Base-by-base conservation (phyloP, 2,888 invertebrate genomes). In the Alsophila aescularia region DNA sequence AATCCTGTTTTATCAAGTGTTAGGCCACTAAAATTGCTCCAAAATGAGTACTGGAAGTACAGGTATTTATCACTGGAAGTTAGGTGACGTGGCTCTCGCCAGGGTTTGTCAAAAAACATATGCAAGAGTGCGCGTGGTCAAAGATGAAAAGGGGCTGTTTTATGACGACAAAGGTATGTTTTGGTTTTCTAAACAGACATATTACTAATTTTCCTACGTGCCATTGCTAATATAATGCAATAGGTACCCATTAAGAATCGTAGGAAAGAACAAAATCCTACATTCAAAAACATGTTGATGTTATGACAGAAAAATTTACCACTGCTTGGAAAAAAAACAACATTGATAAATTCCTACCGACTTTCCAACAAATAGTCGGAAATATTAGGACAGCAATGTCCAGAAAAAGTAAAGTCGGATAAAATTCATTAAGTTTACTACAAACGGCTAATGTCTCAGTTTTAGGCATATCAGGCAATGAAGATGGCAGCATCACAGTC, bases 81-180 rank as follows among this genome's bases (percentile, higher is more conserved):
- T 90, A 9, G 90, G 90, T 8, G 90, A 91, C 45, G 67, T 87
- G 32, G 87, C 90, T 8, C 74, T 84, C 3, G 90, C 90, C 15
- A 80, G 81, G 69, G 66, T 90, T 45, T 77, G 83, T 51, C 84
- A 83, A 68, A 86, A 85, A 77, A 76, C 86, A 49, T 90, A 87
- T 48, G 79, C 87, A 0, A 87, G 84, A 70, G 89, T 90, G 7
- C 79, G 79, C 74, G 83, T 91, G 40, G 77, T 87, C 10, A 90
- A 89, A 72, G 75, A 90, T 61, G 83, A 85, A 60, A 75, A 87
- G 31, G 90, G 90, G 53, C 63, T 88, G 56, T 90, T 91, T 77
- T 81, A 79, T 56, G 90, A 86, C 32, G 73, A 87, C 27, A 90
- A 88, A 84, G 88, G 90, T 89, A 66, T 52, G 44, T 35, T 48